Base-by-base conservation (phyloP, 1,140 invertebrate genomes). In the Drosophila arawakana region DNA sequence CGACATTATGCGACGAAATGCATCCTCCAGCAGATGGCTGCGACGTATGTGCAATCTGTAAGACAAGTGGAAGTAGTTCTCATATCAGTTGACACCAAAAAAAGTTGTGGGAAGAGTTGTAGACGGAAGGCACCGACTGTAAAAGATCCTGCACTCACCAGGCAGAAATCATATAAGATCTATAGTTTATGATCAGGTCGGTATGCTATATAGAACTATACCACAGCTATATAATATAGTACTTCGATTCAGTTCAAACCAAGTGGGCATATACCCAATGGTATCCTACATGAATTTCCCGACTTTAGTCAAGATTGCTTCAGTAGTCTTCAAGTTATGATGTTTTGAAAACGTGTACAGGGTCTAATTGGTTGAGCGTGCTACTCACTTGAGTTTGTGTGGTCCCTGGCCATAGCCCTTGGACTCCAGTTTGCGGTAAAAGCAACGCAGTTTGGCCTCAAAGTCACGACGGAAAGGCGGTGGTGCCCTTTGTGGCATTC, bases 371-470 rank as follows among this genome's bases (percentile, higher is more conserved):
- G 25, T 30, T 30, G 25, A 18, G 9, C 9, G 18, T 2, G 5
- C 44, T 25, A 94, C 95, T 95, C 93, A 98, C 97, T 98, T 99
- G 71, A 99, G 94, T 93, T 99, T 99, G 65, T 97, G 96, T 1
- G 98, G 98, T 4, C 98, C 98, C 93, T 99, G 98, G 9, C 98
- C 98, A 90, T 98, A 99, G 55, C 98, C 98, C 93, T 99, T 99
- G 78, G 96, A 97, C 92, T 99, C 98, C 15, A 99, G 93, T 92
- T 99, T 99, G 63, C 97, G 94, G 85, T 99, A 99, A 93, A 99
- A 99, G 68, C 97, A 97, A 44, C 98, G 94, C 46, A 99, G 93
- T 93, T 99, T 99, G 7, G 98, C 97, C 92, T 99, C 98, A 92
- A 99, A 99, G 93, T 99, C 98, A 78, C 98, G 93, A 35, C 96